Evolutionary conservation across 2,797 vertebrate species (phyloP), one percentile per base, ranked within the genome.

Genomic region (Sebastes steindachneri): DNA sequence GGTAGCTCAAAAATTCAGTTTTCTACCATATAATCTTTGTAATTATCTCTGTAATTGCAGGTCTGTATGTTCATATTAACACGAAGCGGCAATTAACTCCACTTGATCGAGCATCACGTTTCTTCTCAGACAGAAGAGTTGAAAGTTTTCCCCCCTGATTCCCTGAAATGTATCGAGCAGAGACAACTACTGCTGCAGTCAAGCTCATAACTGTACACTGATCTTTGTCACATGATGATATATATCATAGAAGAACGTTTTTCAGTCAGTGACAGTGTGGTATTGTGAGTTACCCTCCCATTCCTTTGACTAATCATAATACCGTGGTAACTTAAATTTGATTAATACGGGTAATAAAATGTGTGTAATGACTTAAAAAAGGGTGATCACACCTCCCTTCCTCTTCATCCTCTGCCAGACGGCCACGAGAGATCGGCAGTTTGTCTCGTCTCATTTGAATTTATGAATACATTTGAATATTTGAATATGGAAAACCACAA

Each of bases 401-500:
- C 28, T 66, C n/a, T 59, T 37, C 51, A 4, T 58, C 17, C 25
- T 75, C 19, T 69, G 53, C 41, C 35, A 79, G 60, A 73, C 19
- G 8, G 33, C 59, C 45, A 33, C 4, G 7, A 26, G 51, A 65
- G 72, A 63, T 25, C 63, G 31, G 2, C 69, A 45, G 25, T 76
- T 78, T 26, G 51, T 75, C 9, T 62, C 4, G 4, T 55, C 29
- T 74, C 15, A 63, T 80, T 75, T 80, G 59, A 77, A 86, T 73
- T 33, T 17, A 68, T 68, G 53, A 64, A 77, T 68, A 65, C 3
- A 54, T 82, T 58, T 68, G 7, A 59, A 68, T 70, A 68, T 83
- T 77, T 79, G 8, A 77, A 79, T 68, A 74, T 70, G 60, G 29
- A 75, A 77, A 76, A 55, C n/a, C 9, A 71, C 65, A 21, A 33